Evolutionary conservation across 2,113 vertebrate species (phyloP).

Genomic region (Crocuta crocuta): DNA sequence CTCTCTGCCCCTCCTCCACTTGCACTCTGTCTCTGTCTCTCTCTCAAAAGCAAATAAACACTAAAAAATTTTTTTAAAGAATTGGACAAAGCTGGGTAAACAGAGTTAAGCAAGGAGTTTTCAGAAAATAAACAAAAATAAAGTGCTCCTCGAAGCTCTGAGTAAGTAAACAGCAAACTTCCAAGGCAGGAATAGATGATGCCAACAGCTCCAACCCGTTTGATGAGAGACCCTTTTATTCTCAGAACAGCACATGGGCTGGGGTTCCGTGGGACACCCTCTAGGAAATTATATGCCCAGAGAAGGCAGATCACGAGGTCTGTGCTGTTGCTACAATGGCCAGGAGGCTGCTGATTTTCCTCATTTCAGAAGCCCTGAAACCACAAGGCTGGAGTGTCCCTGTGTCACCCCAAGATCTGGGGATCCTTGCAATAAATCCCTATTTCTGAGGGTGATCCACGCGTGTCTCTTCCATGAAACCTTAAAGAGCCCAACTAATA

Average conservation of each 20-base stretch:
- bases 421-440: not conserved
- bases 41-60: too few relatives aligned
- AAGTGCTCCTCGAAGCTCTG: not conserved
- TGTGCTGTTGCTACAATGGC: not conserved
- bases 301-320: not conserved
- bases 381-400: not conserved
- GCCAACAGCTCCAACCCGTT: not conserved
- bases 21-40: too few relatives aligned
- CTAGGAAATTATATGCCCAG: not conserved
- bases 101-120: not conserved
- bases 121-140: not conserved
- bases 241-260: not conserved
- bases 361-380: not conserved
- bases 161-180: not conserved
- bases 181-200: not conserved
- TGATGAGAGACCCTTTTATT: not conserved
- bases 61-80: not conserved
- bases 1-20: too few relatives aligned
- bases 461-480: not conserved
- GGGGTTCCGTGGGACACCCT: not conserved
- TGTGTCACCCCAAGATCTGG: not conserved
- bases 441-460: not conserved
- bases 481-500: constrained; percentile 62
- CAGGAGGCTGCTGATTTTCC: fast-evolving
- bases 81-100: not conserved